phyloP scores from a whole-genome alignment of 1,140 invertebrate genomes.

The Drosophila nigrodunni region DNA sequence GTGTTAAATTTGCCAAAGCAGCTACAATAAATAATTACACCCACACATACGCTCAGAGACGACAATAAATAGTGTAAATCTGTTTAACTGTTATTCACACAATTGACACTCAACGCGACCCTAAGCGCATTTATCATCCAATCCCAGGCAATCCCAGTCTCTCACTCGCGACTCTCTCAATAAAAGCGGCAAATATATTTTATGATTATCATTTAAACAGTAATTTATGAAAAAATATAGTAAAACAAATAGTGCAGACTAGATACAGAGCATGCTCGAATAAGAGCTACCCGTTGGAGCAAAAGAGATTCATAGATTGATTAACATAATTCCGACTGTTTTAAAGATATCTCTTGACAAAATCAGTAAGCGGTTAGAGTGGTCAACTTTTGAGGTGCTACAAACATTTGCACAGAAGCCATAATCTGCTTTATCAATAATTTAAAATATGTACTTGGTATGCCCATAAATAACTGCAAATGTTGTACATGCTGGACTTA shows the following conservation, averaged over 20 bases:
- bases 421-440: no score
- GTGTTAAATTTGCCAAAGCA: conserved; percentile 5
- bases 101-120: conserved; percentile 76
- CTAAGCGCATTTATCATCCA: conserved; percentile 70
- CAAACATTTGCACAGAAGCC: no score
- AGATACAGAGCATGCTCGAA: not conserved
- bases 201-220: conserved; percentile 73
- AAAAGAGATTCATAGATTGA: not conserved
- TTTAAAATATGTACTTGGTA: no score
- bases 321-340: no score
- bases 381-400: not conserved
- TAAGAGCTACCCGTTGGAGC: not conserved
- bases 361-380: not conserved
- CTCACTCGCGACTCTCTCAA: not conserved
- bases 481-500: not conserved
- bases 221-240: conserved; percentile 58
- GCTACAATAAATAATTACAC: conserved; percentile 2
- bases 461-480: conserved; percentile 2
- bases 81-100: conserved; percentile 71
- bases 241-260: conserved; percentile 5
- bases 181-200: conserved; percentile 65
- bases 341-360: no score
- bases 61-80: conserved; percentile 74
- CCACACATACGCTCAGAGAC: conserved; percentile 18
- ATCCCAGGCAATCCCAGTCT: conserved; percentile 34